phyloP scores from a whole-genome alignment of 2,113 vertebrate species.

The Ondatra zibethicus region DNA sequence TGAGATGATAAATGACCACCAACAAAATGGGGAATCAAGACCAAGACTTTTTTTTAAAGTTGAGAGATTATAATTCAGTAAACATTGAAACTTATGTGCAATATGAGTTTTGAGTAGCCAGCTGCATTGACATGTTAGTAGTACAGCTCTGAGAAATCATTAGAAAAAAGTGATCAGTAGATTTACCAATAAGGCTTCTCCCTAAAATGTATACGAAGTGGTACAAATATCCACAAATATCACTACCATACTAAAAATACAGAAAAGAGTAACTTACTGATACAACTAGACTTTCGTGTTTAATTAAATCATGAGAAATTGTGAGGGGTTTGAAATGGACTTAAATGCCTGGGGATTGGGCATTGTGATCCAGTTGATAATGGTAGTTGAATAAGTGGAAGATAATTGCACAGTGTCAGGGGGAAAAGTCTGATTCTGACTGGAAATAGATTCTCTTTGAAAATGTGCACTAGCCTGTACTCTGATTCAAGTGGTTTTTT shows the following conservation, averaged over 20 bases:
- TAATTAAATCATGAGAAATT: slow-evolving; percentile 54
- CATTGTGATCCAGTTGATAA: background rate
- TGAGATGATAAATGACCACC: background rate
- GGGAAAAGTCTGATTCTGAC: slow-evolving; percentile 40
- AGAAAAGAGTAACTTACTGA: slow-evolving; percentile 25
- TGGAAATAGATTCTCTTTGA: slow-evolving; percentile 56
- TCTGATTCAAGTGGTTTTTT: slow-evolving; percentile 60
- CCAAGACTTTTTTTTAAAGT: background rate
- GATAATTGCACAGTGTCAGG: slow-evolving; percentile 21
- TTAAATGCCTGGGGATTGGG: background rate
- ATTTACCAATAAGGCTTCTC: background rate
- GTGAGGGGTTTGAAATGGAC: slow-evolving; percentile 4
- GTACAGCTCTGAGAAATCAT: background rate
- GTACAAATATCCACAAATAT: slow-evolving; percentile 34
- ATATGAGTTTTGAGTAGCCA: background rate
- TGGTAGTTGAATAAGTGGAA: slow-evolving; percentile 47
- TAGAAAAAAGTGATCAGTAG: background rate
- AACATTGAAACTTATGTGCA: slow-evolving; percentile 30
- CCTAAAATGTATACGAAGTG: background rate
- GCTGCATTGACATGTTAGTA: background rate
- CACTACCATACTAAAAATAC: background rate
- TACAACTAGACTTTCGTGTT: slow-evolving; percentile 9
- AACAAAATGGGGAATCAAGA: slow-evolving; percentile 23
- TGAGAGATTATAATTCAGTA: slow-evolving; percentile 18
- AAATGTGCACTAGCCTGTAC: background rate